A percentile compares a stretch with the other conserved stretches of the same genome.
These are phyloP conservation scores for Clepsis dumicolana DNA, from an alignment of 2,888 invertebrate species.

Conservation along the genomic window DNA sequence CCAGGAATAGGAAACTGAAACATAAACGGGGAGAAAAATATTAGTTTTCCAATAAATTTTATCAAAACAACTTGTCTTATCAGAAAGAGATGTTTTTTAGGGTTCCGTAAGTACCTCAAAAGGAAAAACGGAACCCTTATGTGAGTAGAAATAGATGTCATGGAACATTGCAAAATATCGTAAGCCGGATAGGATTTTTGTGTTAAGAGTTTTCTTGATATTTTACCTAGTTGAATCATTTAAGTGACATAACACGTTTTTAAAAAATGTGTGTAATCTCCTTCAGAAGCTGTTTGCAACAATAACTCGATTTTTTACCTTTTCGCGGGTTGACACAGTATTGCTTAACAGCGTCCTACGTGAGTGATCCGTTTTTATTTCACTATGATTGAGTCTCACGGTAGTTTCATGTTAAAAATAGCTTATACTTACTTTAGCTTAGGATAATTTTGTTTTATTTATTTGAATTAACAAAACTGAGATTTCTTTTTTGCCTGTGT, in stretches of 20 bases:
- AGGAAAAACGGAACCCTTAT: too few species aligned
- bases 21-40: slow-evolving; percentile 2
- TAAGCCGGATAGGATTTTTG: slow-evolving; percentile 11
- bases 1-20: slow-evolving; percentile 7
- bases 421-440: too few species aligned
- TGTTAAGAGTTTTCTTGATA: slow-evolving; percentile 14
- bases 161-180: too few species aligned
- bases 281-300: not conserved
- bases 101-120: too few species aligned
- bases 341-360: not conserved
- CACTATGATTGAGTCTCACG: too few species aligned
- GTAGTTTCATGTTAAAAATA: too few species aligned
- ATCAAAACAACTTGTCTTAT: slow-evolving; percentile 11
- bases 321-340: too few species aligned
- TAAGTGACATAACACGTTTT: slow-evolving; percentile 1
- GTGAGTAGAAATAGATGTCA: slow-evolving; percentile 9
- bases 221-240: slow-evolving; percentile 8
- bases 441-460: too few species aligned
- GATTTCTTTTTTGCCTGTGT: too few species aligned
- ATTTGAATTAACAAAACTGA: too few species aligned
- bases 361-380: too few species aligned
- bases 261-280: not conserved
- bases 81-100: too few species aligned
- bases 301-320: not conserved
- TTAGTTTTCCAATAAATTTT: not conserved